Conservation (phyloP, 2,888 invertebrate species). For the Orthosia cruda region DNA sequence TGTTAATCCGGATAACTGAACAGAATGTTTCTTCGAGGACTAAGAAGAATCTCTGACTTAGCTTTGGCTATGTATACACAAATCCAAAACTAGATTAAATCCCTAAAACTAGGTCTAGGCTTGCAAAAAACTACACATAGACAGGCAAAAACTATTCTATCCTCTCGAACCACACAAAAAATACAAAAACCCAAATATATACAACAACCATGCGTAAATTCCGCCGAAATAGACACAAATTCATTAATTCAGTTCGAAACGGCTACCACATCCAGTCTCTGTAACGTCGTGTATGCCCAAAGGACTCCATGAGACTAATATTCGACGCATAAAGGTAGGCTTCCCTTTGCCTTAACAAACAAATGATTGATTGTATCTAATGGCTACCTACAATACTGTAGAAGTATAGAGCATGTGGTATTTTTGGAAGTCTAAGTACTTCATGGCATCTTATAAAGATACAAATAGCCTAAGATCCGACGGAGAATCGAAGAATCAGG, state of each 20-base stretch:
- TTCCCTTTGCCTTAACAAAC: slow-evolving; percentile 57
- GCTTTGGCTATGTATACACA: background rate
- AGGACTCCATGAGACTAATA: slow-evolving; percentile 72
- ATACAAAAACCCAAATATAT: background rate
- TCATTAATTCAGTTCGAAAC: slow-evolving; percentile 50
- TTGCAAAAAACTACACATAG: background rate
- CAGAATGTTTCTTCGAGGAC: slow-evolving; percentile 12
- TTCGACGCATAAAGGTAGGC: slow-evolving; percentile 71
- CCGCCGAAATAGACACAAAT: slow-evolving; percentile 26
- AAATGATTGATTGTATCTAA: too few species aligned
- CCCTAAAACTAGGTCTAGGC: too few species aligned
- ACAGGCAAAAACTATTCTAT: background rate
- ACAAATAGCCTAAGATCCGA: too few species aligned
- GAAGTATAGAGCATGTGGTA: too few species aligned
- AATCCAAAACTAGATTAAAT: background rate
- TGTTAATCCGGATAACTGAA: slow-evolving; percentile 33
- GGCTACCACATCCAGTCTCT: slow-evolving; percentile 51
- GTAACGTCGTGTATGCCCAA: slow-evolving; percentile 63
- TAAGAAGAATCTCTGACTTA: background rate
- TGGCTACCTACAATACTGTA: too few species aligned
- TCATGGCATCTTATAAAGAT: too few species aligned
- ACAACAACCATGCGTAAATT: slow-evolving; percentile 24
- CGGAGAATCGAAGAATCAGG: too few species aligned
- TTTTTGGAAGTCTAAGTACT: too few species aligned
- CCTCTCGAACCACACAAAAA: background rate